Conservation (phyloP, 2,888 invertebrate species). For the Melipona bicolor region DNA sequence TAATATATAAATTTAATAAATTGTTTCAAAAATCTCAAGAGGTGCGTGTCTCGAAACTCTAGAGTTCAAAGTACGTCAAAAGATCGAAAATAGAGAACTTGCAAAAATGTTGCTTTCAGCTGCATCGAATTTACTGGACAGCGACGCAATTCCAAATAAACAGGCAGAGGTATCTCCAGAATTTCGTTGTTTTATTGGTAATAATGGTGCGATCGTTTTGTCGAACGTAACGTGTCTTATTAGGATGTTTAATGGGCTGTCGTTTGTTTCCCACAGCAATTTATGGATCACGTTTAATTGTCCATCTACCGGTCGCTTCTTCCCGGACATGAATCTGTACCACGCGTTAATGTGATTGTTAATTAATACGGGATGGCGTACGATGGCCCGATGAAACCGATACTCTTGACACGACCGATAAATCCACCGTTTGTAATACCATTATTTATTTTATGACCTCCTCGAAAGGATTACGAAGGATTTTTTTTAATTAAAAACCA, state of each 20-base stretch:
- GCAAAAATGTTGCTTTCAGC: background rate
- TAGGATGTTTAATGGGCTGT: conserved; percentile 33
- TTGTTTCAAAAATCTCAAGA: no score
- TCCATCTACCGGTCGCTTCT: background rate
- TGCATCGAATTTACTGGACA: no score
- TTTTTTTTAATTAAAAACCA: no score
- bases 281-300: conserved; percentile 31
- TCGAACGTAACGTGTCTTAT: conserved; percentile 25
- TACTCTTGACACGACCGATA: background rate
- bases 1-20: no score
- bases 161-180: background rate
- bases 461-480: background rate
- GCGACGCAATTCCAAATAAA: background rate
- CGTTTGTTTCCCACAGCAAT: conserved; percentile 9
- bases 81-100: background rate
- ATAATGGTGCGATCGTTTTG: conserved; percentile 23
- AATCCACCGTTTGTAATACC: background rate
- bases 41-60: no score
- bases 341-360: conserved; percentile 11
- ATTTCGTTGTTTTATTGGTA: conserved; percentile 28
- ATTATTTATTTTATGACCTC: background rate
- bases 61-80: background rate
- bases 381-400: background rate
- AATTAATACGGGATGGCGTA: conserved; percentile 25
- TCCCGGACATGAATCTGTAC: conserved; percentile 21